phyloP scores from a whole-genome alignment of 2,888 invertebrate species.

The Pimpla rufipes region DNA sequence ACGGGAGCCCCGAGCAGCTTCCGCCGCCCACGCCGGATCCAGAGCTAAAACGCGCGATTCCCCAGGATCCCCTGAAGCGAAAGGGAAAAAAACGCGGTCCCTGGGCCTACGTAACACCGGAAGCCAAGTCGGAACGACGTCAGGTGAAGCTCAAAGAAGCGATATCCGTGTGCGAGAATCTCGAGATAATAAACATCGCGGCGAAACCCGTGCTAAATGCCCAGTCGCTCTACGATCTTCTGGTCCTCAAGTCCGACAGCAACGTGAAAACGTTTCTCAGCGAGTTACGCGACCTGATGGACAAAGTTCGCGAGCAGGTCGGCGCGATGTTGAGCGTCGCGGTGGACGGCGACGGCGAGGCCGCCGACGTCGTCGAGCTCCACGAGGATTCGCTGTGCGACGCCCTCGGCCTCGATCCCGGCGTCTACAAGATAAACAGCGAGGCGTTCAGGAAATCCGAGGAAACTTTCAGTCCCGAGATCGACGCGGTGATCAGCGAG shows the following conservation, averaged over 20 bases:
- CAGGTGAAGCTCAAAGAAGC: conserved; percentile 82
- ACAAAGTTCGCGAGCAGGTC: conserved; percentile 78
- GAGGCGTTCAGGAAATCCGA: conserved; percentile 73
- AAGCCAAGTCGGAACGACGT: conserved; percentile 81
- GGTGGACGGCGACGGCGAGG: conserved; percentile 70
- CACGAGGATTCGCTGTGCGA: conserved; percentile 79
- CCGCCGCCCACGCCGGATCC: conserved; percentile 81
- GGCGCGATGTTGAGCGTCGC: conserved; percentile 75
- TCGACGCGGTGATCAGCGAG: conserved; percentile 51
- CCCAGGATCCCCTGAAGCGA: conserved; percentile 78
- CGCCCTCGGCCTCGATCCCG: conserved; percentile 79
- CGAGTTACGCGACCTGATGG: conserved; percentile 80
- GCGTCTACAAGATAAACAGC: conserved; percentile 79
- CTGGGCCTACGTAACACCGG: conserved; percentile 83
- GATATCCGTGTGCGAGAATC: conserved; percentile 81
- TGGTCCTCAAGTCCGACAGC: conserved; percentile 81
- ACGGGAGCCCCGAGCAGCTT: conserved; percentile 85
- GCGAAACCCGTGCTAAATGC: conserved; percentile 82
- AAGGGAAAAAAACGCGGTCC: conserved; percentile 83
- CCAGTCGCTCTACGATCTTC: conserved; percentile 80
- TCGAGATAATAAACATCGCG: conserved; percentile 82
- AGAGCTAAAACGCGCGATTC: conserved; percentile 76
- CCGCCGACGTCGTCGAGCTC: conserved; percentile 76
- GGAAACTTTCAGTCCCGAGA: conserved; percentile 56
- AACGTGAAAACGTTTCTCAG: conserved; percentile 79